A percentile compares a stretch with the other conserved stretches of the same genome.
Conservation (phyloP, 1,140 invertebrate species). For the Drosophila tani region DNA sequence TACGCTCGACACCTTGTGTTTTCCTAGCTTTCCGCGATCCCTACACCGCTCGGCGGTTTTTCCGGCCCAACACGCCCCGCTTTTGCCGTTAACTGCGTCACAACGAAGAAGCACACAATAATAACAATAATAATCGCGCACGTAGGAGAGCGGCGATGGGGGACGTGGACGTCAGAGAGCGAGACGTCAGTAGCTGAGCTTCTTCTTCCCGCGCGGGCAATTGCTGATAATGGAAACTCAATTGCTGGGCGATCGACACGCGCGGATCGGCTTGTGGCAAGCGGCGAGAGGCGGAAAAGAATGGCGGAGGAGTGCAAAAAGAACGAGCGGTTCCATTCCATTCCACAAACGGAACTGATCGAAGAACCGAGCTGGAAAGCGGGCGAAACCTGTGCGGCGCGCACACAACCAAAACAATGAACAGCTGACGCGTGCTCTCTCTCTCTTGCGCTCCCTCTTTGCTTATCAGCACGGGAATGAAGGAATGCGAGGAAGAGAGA, state of each 20-base stretch:
- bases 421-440: slow-evolving; percentile 64
- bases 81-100: slow-evolving; percentile 68
- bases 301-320: slow-evolving; percentile 7
- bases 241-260: slow-evolving; percentile 42
- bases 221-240: slow-evolving; percentile 45
- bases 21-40: slow-evolving; percentile 25
- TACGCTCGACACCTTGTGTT: slow-evolving; percentile 12
- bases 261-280: slow-evolving; percentile 23
- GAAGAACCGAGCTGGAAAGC: slow-evolving; percentile 50
- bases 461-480: slow-evolving; percentile 71
- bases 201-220: slow-evolving; percentile 17
- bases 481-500: slow-evolving; percentile 33
- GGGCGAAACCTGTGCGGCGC: slow-evolving; percentile 59
- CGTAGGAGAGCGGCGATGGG: slow-evolving; percentile 13
- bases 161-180: slow-evolving; percentile 24
- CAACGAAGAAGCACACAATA: slow-evolving; percentile 30
- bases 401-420: slow-evolving; percentile 76
- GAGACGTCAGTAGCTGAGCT: slow-evolving; percentile 35
- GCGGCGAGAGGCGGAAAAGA: slow-evolving; percentile 11
- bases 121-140: slow-evolving; percentile 53
- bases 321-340: slow-evolving; percentile 66
- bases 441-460: slow-evolving; percentile 18
- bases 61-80: slow-evolving; percentile 62
- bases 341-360: slow-evolving; percentile 76
- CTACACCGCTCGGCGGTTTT: slow-evolving; percentile 30